Conservation (phyloP, 37 sponge, comb jelly and placozoan genomes). For the Beroe forskalii region DNA sequence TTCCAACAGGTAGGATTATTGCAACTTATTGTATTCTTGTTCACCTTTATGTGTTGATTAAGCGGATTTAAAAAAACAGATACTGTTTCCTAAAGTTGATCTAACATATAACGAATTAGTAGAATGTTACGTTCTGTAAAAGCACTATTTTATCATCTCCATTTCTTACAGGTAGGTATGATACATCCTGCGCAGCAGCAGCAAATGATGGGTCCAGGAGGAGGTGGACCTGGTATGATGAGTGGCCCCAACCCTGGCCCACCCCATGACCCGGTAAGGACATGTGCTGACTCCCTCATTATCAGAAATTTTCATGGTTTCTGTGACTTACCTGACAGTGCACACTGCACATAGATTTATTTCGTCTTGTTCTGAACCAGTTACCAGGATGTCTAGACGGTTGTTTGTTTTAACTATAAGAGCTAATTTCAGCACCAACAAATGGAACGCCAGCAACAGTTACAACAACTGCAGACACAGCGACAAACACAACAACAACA, state of each 20-base stretch:
- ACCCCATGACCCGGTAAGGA: neutral
- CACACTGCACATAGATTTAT: no score
- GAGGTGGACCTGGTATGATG: slow-evolving; percentile 30
- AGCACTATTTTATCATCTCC: neutral
- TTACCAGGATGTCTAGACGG: no score
- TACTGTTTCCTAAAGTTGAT: no score
- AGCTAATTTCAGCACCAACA: slow-evolving; percentile 33
- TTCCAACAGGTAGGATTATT: neutral
- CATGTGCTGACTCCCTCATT: no score
- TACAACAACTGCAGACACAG: neutral
- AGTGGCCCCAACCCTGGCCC: neutral
- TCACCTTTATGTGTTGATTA: no score
- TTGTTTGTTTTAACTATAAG: no score
- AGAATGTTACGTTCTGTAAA: neutral
- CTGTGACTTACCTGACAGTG: no score
- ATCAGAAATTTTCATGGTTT: no score
- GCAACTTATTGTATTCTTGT: no score
- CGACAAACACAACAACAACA: neutral
- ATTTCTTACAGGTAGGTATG: neutral
- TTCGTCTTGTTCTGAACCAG: no score
- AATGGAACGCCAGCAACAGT: neutral
- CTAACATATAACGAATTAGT: no score
- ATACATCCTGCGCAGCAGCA: slow-evolving; percentile 11
- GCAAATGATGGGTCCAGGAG: slow-evolving; percentile 2
- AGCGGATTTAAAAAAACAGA: no score